Percentiles rank a stretch among this genome's conserved stretches.
Evolutionary conservation across 1,140 invertebrate species (phyloP).

Genomic region (Mamestra configurata): DNA sequence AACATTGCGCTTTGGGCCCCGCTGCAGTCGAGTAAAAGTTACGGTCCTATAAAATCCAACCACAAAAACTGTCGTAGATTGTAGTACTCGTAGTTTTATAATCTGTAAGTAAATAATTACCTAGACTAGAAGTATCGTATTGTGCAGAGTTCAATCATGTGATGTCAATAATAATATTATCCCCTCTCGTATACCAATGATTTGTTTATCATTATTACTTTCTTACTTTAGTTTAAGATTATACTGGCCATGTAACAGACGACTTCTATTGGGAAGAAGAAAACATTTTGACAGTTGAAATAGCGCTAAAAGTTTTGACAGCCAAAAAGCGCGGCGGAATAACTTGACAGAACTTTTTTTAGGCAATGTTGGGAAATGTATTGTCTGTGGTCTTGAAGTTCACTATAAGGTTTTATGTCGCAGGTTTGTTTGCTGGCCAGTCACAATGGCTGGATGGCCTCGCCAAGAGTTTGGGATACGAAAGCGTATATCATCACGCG

Average conservation of each 20-base stretch:
- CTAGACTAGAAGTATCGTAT: not conserved
- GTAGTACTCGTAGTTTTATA: too few species aligned
- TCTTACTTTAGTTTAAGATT: not conserved
- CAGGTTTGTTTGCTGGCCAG: slow-evolving; percentile 82
- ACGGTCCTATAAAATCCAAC: too few species aligned
- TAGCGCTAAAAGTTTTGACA: slow-evolving; percentile 4
- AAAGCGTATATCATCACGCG: slow-evolving; percentile 93
- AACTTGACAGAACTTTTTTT: slow-evolving; percentile 38
- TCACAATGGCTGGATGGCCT: slow-evolving; percentile 89
- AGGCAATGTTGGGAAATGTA: not conserved
- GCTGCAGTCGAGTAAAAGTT: too few species aligned
- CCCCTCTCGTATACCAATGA: not conserved
- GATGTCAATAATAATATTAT: not conserved
- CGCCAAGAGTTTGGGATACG: slow-evolving; percentile 91
- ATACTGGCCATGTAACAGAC: not conserved
- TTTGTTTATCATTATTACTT: not conserved
- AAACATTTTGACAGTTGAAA: not conserved
- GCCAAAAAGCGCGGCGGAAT: not conserved
- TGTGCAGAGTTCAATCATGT: slow-evolving; percentile 2
- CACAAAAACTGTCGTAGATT: too few species aligned
- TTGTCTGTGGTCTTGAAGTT: slow-evolving; percentile 5
- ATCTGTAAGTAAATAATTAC: slow-evolving; percentile 12
- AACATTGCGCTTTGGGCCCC: too few species aligned
- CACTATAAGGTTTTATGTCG: slow-evolving; percentile 34
- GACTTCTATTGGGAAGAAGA: not conserved